Evolutionary conservation across 53 echinoderm and acorn worm genomes (phyloP).

Genomic region (Holothuria scabra): DNA sequence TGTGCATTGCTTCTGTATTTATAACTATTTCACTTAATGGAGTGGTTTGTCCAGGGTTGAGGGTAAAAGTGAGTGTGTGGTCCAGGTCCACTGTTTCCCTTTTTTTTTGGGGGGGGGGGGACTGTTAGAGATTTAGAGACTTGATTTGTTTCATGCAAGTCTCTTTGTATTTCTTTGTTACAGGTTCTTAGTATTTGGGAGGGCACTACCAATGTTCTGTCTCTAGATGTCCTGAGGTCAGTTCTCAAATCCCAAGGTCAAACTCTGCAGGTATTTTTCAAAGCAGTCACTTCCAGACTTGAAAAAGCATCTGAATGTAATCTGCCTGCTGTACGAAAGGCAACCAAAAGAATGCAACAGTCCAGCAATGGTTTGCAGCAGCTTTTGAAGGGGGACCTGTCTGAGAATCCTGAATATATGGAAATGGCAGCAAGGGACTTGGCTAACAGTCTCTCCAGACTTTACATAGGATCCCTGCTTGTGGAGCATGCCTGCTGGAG

Average conservation of each 20-base stretch:
- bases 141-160: not conserved
- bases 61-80: no score
- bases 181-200: conserved; percentile 97
- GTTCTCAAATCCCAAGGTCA: conserved; percentile 76
- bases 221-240: conserved; percentile 81
- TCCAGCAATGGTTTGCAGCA: conserved; percentile 9
- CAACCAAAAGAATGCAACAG: not conserved
- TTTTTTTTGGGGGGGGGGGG: no score
- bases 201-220: conserved; percentile 92
- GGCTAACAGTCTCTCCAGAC: conserved; percentile 83
- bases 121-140: no score
- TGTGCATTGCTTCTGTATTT: no score
- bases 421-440: conserved; percentile 85
- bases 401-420: conserved; percentile 62
- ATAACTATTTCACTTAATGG: no score
- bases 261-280: conserved; percentile 72
- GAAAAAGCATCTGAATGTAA: not conserved
- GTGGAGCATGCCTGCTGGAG: conserved; percentile 86
- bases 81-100: no score
- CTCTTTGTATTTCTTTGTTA: not conserved
- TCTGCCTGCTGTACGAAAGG: not conserved
- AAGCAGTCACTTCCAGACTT: conserved; percentile 62
- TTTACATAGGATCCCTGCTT: conserved; percentile 77
- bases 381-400: conserved; percentile 43
- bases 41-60: no score